A percentile compares a stretch with the other conserved stretches of the same genome.
Evolutionary conservation across 2,888 invertebrate species (phyloP).

Genomic region (Orchesellides sinensis): DNA sequence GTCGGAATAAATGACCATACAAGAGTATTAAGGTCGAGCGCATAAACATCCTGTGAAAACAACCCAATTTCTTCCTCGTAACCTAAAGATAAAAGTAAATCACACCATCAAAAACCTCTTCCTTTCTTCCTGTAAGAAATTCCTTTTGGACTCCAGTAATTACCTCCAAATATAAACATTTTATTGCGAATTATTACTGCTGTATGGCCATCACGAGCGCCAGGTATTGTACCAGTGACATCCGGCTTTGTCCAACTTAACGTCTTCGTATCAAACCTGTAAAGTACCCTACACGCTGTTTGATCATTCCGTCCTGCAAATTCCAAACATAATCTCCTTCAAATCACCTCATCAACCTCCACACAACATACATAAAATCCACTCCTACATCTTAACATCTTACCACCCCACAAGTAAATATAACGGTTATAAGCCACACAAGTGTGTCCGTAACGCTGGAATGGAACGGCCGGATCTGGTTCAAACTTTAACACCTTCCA

Average conservation of each 20-base stretch:
- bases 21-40: slow-evolving; percentile 85
- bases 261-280: slow-evolving; percentile 82
- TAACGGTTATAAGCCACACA: slow-evolving; percentile 87
- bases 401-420: slow-evolving; percentile 93
- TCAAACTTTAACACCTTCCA: slow-evolving; percentile 79
- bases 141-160: background rate
- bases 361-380: background rate
- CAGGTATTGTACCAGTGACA: slow-evolving; percentile 85
- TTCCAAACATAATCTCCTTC: background rate
- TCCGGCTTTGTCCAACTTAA: slow-evolving; percentile 83
- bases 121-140: no score
- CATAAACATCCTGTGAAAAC: slow-evolving; percentile 88
- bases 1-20: slow-evolving; percentile 81
- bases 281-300: slow-evolving; percentile 87
- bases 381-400: background rate
- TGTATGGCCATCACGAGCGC: slow-evolving; percentile 93
- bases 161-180: slow-evolving; percentile 68
- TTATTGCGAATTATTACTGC: slow-evolving; percentile 83
- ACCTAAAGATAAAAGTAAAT: slow-evolving; percentile 81
- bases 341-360: background rate
- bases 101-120: no score
- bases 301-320: slow-evolving; percentile 84
- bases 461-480: slow-evolving; percentile 80
- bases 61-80: slow-evolving; percentile 90
- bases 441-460: slow-evolving; percentile 95